phyloP scores from a whole-genome alignment of 2,888 invertebrate genomes.

The Chironomus riparius region DNA sequence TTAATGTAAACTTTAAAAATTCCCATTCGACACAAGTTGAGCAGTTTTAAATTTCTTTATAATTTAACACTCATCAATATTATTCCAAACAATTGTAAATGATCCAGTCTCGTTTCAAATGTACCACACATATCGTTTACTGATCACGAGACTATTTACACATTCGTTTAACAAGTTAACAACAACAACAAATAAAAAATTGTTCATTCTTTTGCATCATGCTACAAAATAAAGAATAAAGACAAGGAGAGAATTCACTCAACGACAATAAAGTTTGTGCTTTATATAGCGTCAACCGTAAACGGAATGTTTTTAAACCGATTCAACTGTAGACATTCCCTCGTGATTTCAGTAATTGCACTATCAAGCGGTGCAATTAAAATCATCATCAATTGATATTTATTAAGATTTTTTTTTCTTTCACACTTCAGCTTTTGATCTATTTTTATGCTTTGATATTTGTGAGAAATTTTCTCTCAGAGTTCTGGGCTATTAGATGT shows the following conservation, averaged over 20 bases:
- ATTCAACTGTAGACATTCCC: neutral
- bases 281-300: too few relatives aligned
- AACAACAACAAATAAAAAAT: neutral
- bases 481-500: too few relatives aligned
- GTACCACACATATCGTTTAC: neutral
- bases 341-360: neutral
- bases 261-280: too few relatives aligned
- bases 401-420: neutral
- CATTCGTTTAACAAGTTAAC: neutral
- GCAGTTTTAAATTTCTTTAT: neutral
- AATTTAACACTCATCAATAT: too few relatives aligned
- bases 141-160: conserved; percentile 19
- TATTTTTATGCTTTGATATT: neutral
- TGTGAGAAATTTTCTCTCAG: neutral
- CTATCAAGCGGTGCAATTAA: neutral
- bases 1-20: neutral
- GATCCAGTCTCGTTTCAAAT: too few relatives aligned
- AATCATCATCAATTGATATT: neutral
- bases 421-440: neutral
- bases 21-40: neutral
- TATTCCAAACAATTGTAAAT: too few relatives aligned
- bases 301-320: too few relatives aligned
- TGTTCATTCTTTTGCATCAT: neutral
- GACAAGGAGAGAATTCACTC: too few relatives aligned
- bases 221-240: neutral